A percentile compares a stretch with the other conserved stretches of the same genome.
phyloP scores from a whole-genome alignment of 2,113 vertebrate species.

The Trogon melanurus region DNA sequence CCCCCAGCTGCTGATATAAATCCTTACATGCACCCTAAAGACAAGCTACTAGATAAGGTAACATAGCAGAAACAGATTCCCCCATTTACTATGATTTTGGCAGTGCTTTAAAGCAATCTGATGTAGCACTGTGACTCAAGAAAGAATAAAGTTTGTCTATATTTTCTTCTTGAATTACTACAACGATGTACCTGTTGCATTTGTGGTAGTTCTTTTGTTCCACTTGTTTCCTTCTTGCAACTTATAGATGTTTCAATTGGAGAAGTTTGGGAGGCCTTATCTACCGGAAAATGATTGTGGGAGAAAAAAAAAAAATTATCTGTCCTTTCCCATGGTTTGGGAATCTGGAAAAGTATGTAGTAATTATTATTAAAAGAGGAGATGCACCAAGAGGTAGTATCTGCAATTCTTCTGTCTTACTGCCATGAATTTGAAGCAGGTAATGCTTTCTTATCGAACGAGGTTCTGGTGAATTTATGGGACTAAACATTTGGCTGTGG shows the following conservation, averaged over 20 bases:
- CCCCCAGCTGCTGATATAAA: background rate
- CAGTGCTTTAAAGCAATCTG: background rate
- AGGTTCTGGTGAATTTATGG: background rate
- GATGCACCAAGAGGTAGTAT: background rate
- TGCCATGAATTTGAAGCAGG: background rate
- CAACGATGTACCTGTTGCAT: background rate
- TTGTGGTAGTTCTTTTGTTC: background rate
- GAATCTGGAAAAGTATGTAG: background rate
- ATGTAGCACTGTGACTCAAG: background rate
- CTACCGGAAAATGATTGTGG: background rate
- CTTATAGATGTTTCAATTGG: background rate
- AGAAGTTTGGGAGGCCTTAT: background rate
- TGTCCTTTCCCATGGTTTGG: background rate
- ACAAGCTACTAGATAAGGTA: background rate
- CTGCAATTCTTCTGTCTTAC: background rate
- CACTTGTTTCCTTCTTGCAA: background rate
- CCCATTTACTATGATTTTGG: background rate
- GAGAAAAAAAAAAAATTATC: background rate
- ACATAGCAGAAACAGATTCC: background rate
- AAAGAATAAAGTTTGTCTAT: background rate
- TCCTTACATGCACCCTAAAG: background rate
- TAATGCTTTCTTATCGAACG: background rate
- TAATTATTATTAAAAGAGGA: background rate
- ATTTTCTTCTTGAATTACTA: background rate
- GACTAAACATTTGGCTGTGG: background rate